Conservation (phyloP, 2,113 vertebrate genomes). For the Myxocyprinus asiaticus region DNA sequence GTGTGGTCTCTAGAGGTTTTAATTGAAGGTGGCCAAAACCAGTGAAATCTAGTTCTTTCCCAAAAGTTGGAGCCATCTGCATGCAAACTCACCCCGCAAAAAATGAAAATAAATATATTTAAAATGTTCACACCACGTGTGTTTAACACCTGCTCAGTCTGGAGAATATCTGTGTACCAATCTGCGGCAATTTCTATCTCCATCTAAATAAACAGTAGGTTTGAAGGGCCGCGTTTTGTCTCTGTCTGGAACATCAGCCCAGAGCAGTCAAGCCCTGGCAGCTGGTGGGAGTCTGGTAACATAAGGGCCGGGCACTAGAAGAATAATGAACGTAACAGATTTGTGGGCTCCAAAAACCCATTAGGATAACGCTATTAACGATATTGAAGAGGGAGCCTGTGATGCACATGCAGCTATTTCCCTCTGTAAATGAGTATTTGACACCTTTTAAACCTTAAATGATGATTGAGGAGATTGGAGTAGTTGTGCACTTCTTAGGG, state of each 20-base stretch:
- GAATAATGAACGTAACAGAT: slow-evolving; percentile 59
- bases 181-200: slow-evolving; percentile 65
- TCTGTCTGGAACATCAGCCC: slow-evolving; percentile 57
- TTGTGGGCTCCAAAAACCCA: slow-evolving; percentile 57
- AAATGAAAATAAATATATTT: slow-evolving; percentile 60
- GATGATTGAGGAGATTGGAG: neutral
- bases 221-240: slow-evolving; percentile 57
- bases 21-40: slow-evolving; percentile 25
- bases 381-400: neutral
- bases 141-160: slow-evolving; percentile 64
- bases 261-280: slow-evolving; percentile 56
- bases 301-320: slow-evolving; percentile 51
- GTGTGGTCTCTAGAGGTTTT: slow-evolving; percentile 8
- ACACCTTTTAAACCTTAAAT: slow-evolving; percentile 4
- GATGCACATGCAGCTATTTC: neutral
- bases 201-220: slow-evolving; percentile 64
- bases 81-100: slow-evolving; percentile 41
- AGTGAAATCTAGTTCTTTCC: slow-evolving; percentile 21
- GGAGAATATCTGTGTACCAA: slow-evolving; percentile 59
- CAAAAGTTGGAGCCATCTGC: slow-evolving; percentile 42
- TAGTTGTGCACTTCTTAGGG: neutral
- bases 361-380: slow-evolving; percentile 51
- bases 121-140: slow-evolving; percentile 39
- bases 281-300: slow-evolving; percentile 61
- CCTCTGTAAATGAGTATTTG: neutral